Evolutionary conservation across 2,888 invertebrate species (phyloP).

Genomic region (Coleophora flavipennella): DNA sequence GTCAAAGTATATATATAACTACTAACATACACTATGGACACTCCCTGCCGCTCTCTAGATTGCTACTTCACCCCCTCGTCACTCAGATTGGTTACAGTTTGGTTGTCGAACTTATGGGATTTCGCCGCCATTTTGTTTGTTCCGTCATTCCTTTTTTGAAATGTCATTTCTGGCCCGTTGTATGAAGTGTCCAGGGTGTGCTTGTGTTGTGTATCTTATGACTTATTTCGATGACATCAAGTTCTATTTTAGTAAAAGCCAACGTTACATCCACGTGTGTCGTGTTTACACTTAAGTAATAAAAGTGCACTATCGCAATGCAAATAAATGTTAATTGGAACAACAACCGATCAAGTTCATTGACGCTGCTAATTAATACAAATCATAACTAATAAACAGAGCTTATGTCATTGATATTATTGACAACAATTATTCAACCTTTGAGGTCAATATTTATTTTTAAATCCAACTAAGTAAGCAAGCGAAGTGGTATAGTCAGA

Average conservation of each 20-base stretch:
- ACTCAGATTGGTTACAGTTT: too few species aligned
- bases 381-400: constrained; percentile 28
- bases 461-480: constrained; percentile 17
- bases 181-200: too few species aligned
- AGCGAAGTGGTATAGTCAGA: too few species aligned
- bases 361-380: constrained; percentile 44
- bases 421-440: constrained; percentile 27
- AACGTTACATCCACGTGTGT: background rate
- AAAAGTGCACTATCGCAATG: background rate
- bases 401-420: constrained; percentile 22
- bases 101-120: too few species aligned
- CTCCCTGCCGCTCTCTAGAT: too few species aligned
- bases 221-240: background rate
- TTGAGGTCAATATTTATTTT: constrained; percentile 22
- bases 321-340: background rate
- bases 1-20: too few species aligned
- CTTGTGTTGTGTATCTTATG: too few species aligned
- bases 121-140: too few species aligned
- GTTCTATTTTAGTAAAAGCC: background rate
- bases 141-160: too few species aligned
- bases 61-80: too few species aligned
- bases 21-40: too few species aligned
- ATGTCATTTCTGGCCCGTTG: too few species aligned
- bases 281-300: background rate
- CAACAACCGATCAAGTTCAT: constrained; percentile 32